phyloP scores from a whole-genome alignment of 2,797 vertebrate species.

The Chromobotia macracanthus region DNA sequence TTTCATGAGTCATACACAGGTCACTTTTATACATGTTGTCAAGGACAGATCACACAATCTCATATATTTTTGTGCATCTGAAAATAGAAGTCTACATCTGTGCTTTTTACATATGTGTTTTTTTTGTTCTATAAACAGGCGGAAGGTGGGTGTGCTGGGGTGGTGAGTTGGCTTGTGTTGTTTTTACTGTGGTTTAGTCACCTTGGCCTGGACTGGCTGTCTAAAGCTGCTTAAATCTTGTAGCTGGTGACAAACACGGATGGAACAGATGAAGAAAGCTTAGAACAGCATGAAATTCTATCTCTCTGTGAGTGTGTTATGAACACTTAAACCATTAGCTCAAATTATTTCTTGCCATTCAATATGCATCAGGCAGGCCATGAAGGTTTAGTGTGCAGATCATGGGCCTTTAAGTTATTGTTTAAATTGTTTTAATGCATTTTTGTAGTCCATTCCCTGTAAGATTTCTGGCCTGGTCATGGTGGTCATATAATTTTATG shows the following conservation, averaged over 20 bases:
- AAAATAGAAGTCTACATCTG: slow-evolving; percentile 39
- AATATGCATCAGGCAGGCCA: too few species aligned
- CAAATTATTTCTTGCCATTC: background rate
- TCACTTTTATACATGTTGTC: slow-evolving; percentile 7
- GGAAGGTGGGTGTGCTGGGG: slow-evolving; percentile 18
- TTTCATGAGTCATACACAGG: slow-evolving; percentile 20
- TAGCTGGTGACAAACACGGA: slow-evolving; percentile 34
- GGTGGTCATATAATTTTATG: background rate
- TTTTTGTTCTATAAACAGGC: slow-evolving; percentile 31
- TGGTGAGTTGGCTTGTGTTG: background rate
- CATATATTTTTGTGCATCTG: background rate
- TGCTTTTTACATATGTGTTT: slow-evolving; percentile 15
- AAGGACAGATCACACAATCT: slow-evolving; percentile 14
- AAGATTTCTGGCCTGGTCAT: background rate
- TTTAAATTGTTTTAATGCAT: background rate
- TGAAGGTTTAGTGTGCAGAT: too few species aligned
- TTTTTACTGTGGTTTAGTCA: slow-evolving; percentile 46
- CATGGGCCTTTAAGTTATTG: background rate
- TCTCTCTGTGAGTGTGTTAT: slow-evolving; percentile 2
- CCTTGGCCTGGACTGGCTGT: slow-evolving; percentile 48
- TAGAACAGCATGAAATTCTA: background rate
- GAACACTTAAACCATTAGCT: background rate
- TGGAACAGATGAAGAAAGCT: slow-evolving; percentile 23
- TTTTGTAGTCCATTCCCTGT: background rate
- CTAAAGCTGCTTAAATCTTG: slow-evolving; percentile 48